Base-by-base conservation (phyloP, 2,888 invertebrate genomes). In the Xanthostigma xanthostigma region DNA sequence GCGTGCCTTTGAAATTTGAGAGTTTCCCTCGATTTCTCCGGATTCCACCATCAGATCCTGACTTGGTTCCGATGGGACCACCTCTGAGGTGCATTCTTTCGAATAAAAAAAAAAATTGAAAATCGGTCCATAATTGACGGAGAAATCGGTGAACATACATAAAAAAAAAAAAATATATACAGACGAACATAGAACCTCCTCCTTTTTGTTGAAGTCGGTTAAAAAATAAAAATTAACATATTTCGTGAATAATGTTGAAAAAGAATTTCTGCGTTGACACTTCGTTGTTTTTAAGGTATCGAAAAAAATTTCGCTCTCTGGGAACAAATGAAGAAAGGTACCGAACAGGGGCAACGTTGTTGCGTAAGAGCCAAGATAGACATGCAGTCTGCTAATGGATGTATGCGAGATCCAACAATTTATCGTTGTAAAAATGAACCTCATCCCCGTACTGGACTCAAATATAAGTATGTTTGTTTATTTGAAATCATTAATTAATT, bases 361-460 rank as follows among this genome's bases (percentile, higher is more conserved):
- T 95, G 95, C 63, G 92, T 98, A 0, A 78, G 98, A 46, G 95
- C 95, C 0, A 97, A 95, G 72, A 95, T 99, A 51, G 92, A 96
- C 67, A 97, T 97, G 93, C 77, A 83, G 58, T 94, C 94, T 0
- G 73, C 82, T 13, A 99, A 98, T 67, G 98, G 98, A 2, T 97
- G 96, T 59, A 70, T 99, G 79, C 75, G 98, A 36, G 98, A 99
- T 73, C 98, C 98, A 35, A 96, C 97, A 27, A 95, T 99, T 60
- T 99, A 96, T 66, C 75, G 98, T 12, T 98, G 96, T 70, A 99
- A 99, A 69, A 84, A 84, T 46, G 96, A 97, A 64, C 74, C 81
- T 1, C 98, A 99, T 71, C 91, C 96, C 0, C 75, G 88, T 34
- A 97, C 96, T 8, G 95, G 94, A 49, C 80, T 76, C 27, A 86